phyloP scores from a whole-genome alignment of 2,113 vertebrate genomes.

The Vicugna pacos region DNA sequence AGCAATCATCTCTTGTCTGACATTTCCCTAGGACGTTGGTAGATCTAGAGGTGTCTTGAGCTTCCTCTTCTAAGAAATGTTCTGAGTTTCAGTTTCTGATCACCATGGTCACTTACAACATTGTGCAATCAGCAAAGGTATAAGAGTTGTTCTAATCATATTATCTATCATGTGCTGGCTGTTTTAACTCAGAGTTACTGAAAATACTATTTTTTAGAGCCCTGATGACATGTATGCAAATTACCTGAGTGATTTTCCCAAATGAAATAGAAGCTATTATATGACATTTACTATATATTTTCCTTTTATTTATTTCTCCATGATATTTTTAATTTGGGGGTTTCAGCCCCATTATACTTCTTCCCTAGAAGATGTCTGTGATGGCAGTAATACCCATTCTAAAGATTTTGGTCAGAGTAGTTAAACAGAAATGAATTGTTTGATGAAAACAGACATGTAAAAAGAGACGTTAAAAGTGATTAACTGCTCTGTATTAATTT shows the following conservation, averaged over 20 bases:
- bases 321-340: not conserved
- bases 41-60: not conserved
- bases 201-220: not conserved
- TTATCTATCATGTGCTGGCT: not conserved
- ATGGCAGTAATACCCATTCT: constrained; percentile 11
- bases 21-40: not conserved
- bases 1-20: not conserved
- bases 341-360: not conserved
- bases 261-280: not conserved
- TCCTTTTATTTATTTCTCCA: constrained; percentile 4
- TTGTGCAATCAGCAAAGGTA: not conserved
- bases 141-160: not conserved
- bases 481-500: constrained; percentile 27
- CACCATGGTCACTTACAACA: not conserved
- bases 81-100: not conserved
- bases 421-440: constrained; percentile 40
- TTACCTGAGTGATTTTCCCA: not conserved
- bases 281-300: not conserved
- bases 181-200: not conserved
- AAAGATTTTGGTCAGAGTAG: constrained; percentile 28
- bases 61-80: not conserved
- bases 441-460: constrained; percentile 50
- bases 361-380: not conserved
- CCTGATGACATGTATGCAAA: not conserved
- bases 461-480: constrained; percentile 57